Evolutionary conservation across 2,797 vertebrate species (phyloP), one percentile per base, ranked within the genome.

Genomic region (Hyperoplus immaculatus): DNA sequence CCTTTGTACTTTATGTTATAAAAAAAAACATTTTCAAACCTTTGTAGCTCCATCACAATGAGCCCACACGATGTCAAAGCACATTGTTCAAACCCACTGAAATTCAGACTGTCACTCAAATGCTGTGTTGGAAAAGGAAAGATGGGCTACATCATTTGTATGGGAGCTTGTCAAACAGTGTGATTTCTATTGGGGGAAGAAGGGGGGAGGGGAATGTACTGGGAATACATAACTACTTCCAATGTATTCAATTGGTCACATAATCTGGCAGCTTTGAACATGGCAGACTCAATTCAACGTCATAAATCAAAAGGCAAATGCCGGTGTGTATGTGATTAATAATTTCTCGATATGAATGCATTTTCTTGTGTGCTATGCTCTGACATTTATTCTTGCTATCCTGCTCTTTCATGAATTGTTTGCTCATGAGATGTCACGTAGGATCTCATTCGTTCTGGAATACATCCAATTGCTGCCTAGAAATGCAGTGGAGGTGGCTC

Each of bases 361-460:
- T 65, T 39, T 15, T 14, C 51, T 21, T 1, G 46, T 10, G 16
- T 56, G 41, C 62, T 11, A 3, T 4, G 5, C 58, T 42, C 1
- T 38, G 8, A 41, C 5, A 47, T 55, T 41, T 11, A n/a, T 21
- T 45, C 41, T 55, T 12, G 21, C 21, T 45, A 9, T 47, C 8
- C 41, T 1, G 1, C 6, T 45, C 5, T 45, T 16, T 53, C 6
- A 53, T 2, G 29, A 53, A 2, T 42, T 43, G 6, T 69, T 42
- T 74, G 14, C 15, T 54, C 11, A 15, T 59, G 41, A 67, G 29
- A 29, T 29, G 29, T 29, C 29, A 29, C 29, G 3, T 53, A 46
- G 14, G 10, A 72, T 59, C 16, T 81, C 67, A 79, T 82, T 75
- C 67, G 45, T 50, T 73, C 5, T 60, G 45, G 49, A 51, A 67